A percentile compares a stretch with the other conserved stretches of the same genome.
These are phyloP conservation scores for Campylomormyrus numenius DNA, from an alignment of 2,113 vertebrate genomes.

Conservation along the genomic window DNA sequence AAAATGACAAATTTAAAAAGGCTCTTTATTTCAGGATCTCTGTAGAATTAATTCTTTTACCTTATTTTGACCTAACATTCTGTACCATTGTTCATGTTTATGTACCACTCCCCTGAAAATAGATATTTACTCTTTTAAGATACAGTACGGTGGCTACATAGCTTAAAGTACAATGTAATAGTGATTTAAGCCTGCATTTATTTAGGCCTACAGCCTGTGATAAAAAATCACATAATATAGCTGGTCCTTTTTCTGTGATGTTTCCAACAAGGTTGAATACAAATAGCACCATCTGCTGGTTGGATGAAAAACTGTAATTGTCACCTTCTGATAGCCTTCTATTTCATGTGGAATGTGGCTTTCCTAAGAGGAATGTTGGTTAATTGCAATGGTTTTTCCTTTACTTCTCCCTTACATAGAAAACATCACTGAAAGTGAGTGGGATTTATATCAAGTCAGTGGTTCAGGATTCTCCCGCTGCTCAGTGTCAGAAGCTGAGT, in stretches of 20 bases:
- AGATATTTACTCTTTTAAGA: background rate
- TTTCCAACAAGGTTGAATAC: background rate
- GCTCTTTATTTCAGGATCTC: background rate
- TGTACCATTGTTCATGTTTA: background rate
- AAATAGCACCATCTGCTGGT: background rate
- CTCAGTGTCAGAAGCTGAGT: conserved; percentile 44
- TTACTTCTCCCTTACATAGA: conserved; percentile 37
- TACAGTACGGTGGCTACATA: background rate
- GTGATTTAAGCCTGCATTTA: background rate
- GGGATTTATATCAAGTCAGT: conserved; percentile 63
- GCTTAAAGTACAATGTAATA: background rate
- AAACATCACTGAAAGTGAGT: conserved; percentile 43
- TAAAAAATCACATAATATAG: background rate
- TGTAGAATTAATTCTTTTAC: background rate
- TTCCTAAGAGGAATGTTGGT: background rate
- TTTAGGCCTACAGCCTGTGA: background rate
- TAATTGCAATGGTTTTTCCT: background rate
- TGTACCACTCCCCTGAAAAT: background rate
- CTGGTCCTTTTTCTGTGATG: background rate
- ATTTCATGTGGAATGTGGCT: background rate
- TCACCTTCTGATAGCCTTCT: background rate
- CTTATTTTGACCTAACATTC: background rate
- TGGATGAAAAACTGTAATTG: background rate
- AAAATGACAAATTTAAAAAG: background rate
- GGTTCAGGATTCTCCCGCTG: conserved; percentile 61